Conservation (phyloP, 2,888 invertebrate species). For the Ophraella communa region DNA sequence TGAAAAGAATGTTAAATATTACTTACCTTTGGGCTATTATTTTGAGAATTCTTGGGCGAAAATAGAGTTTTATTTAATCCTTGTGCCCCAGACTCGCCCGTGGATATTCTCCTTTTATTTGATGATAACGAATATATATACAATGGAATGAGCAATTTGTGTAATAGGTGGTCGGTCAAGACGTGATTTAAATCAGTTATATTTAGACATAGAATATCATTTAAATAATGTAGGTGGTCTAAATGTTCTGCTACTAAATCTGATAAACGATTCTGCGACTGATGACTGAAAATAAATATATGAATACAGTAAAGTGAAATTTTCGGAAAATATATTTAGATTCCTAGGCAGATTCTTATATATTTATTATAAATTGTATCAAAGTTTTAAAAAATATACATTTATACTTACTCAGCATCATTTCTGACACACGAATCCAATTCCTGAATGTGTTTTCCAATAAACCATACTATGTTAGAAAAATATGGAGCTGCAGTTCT, state of each 20-base stretch:
- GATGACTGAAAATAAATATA: conserved; percentile 72
- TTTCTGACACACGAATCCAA: conserved; percentile 93
- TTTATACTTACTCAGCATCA: conserved; percentile 86
- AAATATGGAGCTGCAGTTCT: conserved; percentile 98
- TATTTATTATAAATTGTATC: no score
- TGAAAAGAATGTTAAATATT: no score
- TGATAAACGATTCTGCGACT: conserved; percentile 86
- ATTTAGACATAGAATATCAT: conserved; percentile 92
- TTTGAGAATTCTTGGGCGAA: conserved; percentile 34
- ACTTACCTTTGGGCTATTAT: conserved; percentile 50
- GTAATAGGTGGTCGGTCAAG: conserved; percentile 90
- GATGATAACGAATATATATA: conserved; percentile 86
- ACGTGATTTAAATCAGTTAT: conserved; percentile 94
- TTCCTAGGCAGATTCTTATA: no score
- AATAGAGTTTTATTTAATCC: conserved; percentile 42
- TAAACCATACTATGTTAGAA: conserved; percentile 98
- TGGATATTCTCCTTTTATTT: conserved; percentile 60
- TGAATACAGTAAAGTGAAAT: no score
- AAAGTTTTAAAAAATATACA: no score
- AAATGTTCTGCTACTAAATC: conserved; percentile 96
- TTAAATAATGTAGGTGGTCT: conserved; percentile 96
- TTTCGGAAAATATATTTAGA: no score
- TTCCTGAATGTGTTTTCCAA: conserved; percentile 96
- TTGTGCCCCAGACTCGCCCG: conserved; percentile 69
- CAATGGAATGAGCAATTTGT: conserved; percentile 89